phyloP scores from a whole-genome alignment of 2,797 vertebrate genomes.

The Spinus pinus region DNA sequence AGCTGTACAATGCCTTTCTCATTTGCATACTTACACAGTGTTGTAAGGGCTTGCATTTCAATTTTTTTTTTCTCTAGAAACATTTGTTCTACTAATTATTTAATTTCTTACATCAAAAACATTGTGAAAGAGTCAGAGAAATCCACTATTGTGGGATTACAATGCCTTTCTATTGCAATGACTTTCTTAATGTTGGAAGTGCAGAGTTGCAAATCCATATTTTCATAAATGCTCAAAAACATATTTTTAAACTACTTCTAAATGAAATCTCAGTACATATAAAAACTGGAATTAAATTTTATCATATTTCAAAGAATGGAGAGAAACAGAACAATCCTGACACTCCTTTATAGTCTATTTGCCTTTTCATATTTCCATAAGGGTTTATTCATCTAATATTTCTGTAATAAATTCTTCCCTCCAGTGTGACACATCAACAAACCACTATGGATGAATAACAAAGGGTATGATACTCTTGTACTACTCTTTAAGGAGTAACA shows the following conservation, averaged over 20 bases:
- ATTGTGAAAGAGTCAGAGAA: background rate
- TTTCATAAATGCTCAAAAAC: background rate
- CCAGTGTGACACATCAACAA: background rate
- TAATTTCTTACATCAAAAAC: background rate
- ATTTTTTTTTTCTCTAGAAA: background rate
- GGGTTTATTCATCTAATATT: background rate
- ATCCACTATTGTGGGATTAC: background rate
- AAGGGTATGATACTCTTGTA: background rate
- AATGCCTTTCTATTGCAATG: background rate
- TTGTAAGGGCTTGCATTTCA: background rate
- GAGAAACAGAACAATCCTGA: background rate
- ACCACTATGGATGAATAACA: background rate
- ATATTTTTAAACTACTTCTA: background rate
- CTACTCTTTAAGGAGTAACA: background rate
- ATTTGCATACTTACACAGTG: background rate
- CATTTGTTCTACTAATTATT: background rate
- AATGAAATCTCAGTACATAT: background rate
- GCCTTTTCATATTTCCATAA: background rate
- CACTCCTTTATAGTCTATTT: background rate
- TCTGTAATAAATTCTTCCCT: background rate
- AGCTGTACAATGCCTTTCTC: background rate
- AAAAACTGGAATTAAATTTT: background rate
- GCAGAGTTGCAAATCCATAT: rapidly evolving
- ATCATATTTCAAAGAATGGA: background rate
- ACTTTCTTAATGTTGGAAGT: background rate